Evolutionary conservation across 2,888 invertebrate genomes (phyloP), one percentile per base, ranked within the genome.

Genomic region (Liodrosophila aerea): DNA sequence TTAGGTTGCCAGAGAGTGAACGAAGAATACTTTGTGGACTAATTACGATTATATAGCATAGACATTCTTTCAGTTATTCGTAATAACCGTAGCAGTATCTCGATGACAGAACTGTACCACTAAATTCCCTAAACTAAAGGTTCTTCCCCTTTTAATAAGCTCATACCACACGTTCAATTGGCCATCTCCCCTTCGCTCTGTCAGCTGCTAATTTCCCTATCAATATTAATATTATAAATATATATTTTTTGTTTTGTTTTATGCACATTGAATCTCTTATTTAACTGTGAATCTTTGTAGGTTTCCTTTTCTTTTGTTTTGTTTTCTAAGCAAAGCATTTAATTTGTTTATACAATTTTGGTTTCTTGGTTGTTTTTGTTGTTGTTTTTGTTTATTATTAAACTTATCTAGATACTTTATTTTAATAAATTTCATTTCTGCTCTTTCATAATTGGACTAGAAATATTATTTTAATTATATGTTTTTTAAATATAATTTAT

Each of bases 361-460:
- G 40, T 43, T 37, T 16, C n/a, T 39, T 52, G 2, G 31, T 56
- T 18, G 5, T 5, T 41, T 27, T 41, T 27, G 22, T 56, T 53
- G 45, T 45, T 46, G 50, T 64, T 58, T 80, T 69, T 56, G 66
- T 67, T 63, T 66, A 56, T 52, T 16, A 15, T 13, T 33, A 18
- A 33, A 44, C 12, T 44, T 44, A 29, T 12, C 22, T 45, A 36
- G 22, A 18, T 13, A 44, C 29, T 44, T 29, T 8, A 7, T 37
- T 49, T 29, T 27, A 11, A 9, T 30, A 18, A 27, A 41, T 27
- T 41, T 41, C 27, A 1, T 41, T 40, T 33, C 12, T 27, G n/a
- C 40, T 22, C 36, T 30, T 16, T 34, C 27, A 65, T 80, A 76
- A 80, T 82, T 82, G 80, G 82, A 82, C 82, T 82, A 82, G 82